Evolutionary conservation across 1,140 invertebrate species (phyloP).

Genomic region (Palaemon carinicauda): DNA sequence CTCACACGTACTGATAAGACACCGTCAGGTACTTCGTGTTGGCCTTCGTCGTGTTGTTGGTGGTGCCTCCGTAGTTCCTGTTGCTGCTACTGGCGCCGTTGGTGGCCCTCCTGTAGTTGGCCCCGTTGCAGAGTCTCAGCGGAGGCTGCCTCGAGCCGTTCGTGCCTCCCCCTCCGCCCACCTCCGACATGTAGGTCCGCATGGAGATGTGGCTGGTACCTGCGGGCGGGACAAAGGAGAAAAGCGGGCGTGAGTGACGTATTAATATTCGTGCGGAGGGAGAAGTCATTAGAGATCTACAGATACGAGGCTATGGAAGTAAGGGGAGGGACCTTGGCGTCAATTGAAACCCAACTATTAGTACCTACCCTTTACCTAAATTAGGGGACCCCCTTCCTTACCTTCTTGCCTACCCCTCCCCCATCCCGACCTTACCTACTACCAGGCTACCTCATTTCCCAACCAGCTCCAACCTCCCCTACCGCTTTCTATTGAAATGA

Average conservation of each 20-base stretch:
- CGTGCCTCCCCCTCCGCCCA: neutral
- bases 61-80: conserved; percentile 20
- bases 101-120: conserved; percentile 18
- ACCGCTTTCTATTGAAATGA: neutral
- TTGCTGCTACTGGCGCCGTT: conserved; percentile 12
- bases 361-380: too few species aligned
- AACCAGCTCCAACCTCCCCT: too few species aligned
- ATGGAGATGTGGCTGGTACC: conserved; percentile 31
- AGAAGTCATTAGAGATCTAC: neutral
- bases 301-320: neutral
- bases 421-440: too few species aligned
- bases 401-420: too few species aligned
- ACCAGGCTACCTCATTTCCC: neutral
- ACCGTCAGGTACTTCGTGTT: neutral
- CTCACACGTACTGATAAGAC: conserved; percentile 32
- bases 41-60: neutral
- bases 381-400: too few species aligned
- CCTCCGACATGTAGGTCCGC: neutral
- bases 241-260: neutral
- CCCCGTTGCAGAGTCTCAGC: conserved; percentile 19
- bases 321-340: too few species aligned
- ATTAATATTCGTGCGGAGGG: neutral
- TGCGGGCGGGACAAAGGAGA: neutral
- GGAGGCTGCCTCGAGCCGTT: conserved; percentile 10
- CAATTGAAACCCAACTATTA: too few species aligned